Conservation (phyloP, 2,888 invertebrate genomes). For the Meganola albula region DNA sequence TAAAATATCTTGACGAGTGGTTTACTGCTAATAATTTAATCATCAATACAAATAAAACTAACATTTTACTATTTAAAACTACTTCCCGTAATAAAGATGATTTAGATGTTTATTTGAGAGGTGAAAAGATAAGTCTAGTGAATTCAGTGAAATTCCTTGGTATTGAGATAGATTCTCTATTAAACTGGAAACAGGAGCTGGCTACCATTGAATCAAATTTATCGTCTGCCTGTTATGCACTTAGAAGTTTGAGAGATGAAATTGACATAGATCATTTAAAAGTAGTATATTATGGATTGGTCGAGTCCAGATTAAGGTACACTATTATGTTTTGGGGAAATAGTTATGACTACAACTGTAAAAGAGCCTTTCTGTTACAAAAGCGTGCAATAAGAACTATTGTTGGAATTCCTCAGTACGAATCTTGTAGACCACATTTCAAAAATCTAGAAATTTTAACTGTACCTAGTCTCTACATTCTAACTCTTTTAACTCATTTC, state of each 20-base stretch:
- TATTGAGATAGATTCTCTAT: neutral
- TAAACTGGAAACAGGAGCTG: slow-evolving; percentile 1
- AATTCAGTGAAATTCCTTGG: neutral
- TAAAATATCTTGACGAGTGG: neutral
- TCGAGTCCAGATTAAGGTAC: too few species aligned
- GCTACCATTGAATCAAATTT: neutral
- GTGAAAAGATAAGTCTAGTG: neutral
- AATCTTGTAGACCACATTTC: too few species aligned
- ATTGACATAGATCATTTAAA: too few species aligned
- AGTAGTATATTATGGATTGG: too few species aligned
- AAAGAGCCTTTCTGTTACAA: too few species aligned
- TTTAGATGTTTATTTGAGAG: neutral
- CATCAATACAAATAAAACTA: neutral
- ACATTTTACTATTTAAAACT: slow-evolving; percentile 1
- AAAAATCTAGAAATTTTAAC: too few species aligned
- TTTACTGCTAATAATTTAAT: neutral
- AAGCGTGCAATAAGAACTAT: too few species aligned
- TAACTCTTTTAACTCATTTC: too few species aligned
- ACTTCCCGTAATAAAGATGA: neutral
- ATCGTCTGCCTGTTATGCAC: slow-evolving; percentile 3
- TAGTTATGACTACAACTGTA: too few species aligned
- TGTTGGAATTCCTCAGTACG: too few species aligned
- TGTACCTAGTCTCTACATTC: too few species aligned
- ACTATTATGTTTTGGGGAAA: too few species aligned
- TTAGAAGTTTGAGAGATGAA: neutral